Base-by-base conservation (phyloP, 2,113 vertebrate species). In the Ictalurus punctatus region DNA sequence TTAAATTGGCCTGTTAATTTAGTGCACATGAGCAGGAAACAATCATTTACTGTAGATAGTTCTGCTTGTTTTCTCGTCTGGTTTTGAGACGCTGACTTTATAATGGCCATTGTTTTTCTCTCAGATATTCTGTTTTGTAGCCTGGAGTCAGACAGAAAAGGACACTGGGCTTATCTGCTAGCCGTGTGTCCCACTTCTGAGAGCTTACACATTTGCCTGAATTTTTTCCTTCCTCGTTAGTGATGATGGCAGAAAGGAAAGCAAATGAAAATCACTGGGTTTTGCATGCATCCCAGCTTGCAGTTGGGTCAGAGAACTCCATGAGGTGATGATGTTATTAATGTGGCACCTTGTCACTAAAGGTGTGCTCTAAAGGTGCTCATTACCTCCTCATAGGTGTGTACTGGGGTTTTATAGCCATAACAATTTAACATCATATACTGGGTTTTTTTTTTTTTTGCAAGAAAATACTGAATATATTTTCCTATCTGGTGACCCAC, bases 261-360 rank as follows among this genome's bases (percentile, higher is more conserved):
- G 84, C 87, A 92, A 92, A 92, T 92, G 78, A 56, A 71, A 87
- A 73, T 91, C 80, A 87, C 54, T 82, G 59, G 30, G 67, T 83
- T 89, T 89, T 92, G 74, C 73, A 83, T 85, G 48, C 9, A 25
- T 30, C 80, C 78, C 86, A 84, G 79, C 40, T 86, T 23, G 44
- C 81, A 87, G 30, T 79, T 54, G 13, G 69, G 71, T 76, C 61
- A 59, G 80, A 74, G 12, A 52, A 17, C 73, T 84, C 61, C 63
- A 56, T 69, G 40, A 48, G 83, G 44, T 17, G 63, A 27, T n/a
- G 63, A 27, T 83, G 0, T 8, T 44, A n/a, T 52, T 34, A n/a
- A 69, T 27, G 14, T 25, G 34, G 44, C 34, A 74, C 30, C 67
- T 40, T 19, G 40, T 74, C 34, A 74, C 34, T 74, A 21, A 74